phyloP scores from a whole-genome alignment of 2,113 vertebrate genomes.

The Lagopus leucura region DNA sequence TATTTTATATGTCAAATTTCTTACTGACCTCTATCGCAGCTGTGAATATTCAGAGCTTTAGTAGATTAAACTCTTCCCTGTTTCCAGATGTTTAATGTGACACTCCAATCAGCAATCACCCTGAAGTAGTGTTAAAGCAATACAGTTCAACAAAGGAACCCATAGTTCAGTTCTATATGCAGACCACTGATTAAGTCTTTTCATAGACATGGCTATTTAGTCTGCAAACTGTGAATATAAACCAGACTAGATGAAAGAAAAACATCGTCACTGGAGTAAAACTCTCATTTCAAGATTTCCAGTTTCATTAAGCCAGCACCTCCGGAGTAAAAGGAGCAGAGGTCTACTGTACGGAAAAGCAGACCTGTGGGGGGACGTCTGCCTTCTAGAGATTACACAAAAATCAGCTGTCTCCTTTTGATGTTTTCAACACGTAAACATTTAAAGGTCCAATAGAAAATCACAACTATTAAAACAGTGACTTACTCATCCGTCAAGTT shows the following conservation, averaged over 20 bases:
- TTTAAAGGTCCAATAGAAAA: background rate
- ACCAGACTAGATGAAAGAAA: background rate
- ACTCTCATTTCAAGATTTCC: background rate
- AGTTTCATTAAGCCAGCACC: conserved; percentile 1
- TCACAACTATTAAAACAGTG: background rate
- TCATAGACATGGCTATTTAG: background rate
- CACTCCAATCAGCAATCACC: background rate
- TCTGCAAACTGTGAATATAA: background rate
- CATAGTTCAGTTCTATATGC: background rate
- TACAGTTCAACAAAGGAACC: accelerated
- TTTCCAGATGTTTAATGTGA: background rate
- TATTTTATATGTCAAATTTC: background rate
- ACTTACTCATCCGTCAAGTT: background rate
- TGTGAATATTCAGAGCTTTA: background rate
- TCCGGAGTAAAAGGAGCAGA: background rate
- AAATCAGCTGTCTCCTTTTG: conserved; percentile 1
- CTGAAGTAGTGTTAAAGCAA: background rate
- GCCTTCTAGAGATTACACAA: background rate
- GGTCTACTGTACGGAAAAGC: background rate
- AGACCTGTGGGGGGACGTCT: background rate
- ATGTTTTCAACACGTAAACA: background rate
- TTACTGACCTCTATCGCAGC: background rate
- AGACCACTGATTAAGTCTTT: background rate
- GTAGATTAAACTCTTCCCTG: background rate
- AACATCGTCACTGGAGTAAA: background rate